Base-by-base conservation (phyloP, 2,797 vertebrate species). In the Pangasius sanitwongsei region DNA sequence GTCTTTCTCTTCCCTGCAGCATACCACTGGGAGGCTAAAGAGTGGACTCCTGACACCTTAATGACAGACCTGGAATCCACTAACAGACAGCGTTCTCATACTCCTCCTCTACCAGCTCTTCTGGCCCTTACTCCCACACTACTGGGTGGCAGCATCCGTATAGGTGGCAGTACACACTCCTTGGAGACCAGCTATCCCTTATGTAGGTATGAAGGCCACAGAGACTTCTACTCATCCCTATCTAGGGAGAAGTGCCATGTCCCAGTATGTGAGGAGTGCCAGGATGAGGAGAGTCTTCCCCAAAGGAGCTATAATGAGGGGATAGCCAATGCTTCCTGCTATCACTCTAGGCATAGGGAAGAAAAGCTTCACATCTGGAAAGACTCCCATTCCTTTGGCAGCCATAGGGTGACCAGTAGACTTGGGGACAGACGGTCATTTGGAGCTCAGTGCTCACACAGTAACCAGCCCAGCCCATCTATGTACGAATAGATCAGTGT, bases 11-110 rank as follows among this genome's bases (percentile, higher is more conserved):
- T 31, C 74, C 31, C 55, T 37, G 25, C 94, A 98, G 97, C 96
- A 1, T 97, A 97, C 92, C 97, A 97, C 1, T 97, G 97, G 97
- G 96, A 97, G 91, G 96, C 97, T n/a, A 96, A 97, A 18, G 96
- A 97, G 86, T 97, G 97, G 97, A 96, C 96, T 95, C 96, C 97
- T 0, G 96, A 94, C 0, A 93, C 95, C 37, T 95, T 95, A 57
- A 92, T 97, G 88, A 97, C 96, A 0, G 96, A 97, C 91, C 96
- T 97, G 15, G 96, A 97, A 92, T 96, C 97, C 94, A 15, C 94
- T 95, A 0, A 50, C 20, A 93, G 91, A 75, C 82, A 44, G 31
- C 44, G 1, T 13, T 86, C 90, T 48, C 84, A 90, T 34, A 88
- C 90, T 70, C 88, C 88, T 12, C 86, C 90, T 78, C 88, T 88